A percentile compares a stretch with the other conserved stretches of the same genome.
These are phyloP conservation scores for Syngnathus floridae DNA, from an alignment of 2,113 vertebrate species.

Conservation along the genomic window DNA sequence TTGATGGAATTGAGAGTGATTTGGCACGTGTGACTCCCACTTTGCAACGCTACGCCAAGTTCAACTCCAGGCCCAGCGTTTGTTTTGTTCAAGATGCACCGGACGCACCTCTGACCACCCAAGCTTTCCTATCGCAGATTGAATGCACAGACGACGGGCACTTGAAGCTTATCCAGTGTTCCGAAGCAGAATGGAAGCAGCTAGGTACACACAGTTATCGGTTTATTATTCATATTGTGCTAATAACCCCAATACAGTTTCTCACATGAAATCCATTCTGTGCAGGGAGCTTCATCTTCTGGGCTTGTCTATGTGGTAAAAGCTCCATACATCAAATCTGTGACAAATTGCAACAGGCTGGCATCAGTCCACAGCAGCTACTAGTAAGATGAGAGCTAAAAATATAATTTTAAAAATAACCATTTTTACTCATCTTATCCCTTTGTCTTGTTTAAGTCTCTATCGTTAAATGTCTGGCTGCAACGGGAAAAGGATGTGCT, in stretches of 20 bases:
- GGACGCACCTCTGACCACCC: conserved; percentile 64
- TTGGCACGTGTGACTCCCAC: conserved; percentile 71
- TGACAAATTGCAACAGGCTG: conserved; percentile 76
- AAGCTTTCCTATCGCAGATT: conserved; percentile 82
- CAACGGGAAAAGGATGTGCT: conserved; percentile 85
- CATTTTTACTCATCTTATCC: neutral
- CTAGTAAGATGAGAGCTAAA: conserved; percentile 73
- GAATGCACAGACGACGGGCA: conserved; percentile 73
- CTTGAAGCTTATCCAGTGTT: conserved; percentile 63
- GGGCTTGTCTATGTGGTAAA: conserved; percentile 85
- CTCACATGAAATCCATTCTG: conserved; percentile 2
- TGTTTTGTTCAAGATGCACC: conserved; percentile 75
- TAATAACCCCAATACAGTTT: neutral
- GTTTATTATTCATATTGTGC: neutral
- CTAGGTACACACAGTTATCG: conserved; percentile 52
- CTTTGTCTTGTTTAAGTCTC: conserved; percentile 67
- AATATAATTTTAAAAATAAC: neutral
- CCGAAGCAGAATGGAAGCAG: conserved; percentile 65
- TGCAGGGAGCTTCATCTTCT: conserved; percentile 90
- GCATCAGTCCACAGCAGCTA: conserved; percentile 84
- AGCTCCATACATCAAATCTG: conserved; percentile 79
- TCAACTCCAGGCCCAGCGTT: conserved; percentile 67
- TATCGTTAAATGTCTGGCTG: conserved; percentile 88
- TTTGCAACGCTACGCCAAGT: conserved; percentile 78
- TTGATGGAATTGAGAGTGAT: conserved; percentile 74